Evolutionary conservation across 2,797 vertebrate species (phyloP).

Genomic region (Scyliorhinus canicula): DNA sequence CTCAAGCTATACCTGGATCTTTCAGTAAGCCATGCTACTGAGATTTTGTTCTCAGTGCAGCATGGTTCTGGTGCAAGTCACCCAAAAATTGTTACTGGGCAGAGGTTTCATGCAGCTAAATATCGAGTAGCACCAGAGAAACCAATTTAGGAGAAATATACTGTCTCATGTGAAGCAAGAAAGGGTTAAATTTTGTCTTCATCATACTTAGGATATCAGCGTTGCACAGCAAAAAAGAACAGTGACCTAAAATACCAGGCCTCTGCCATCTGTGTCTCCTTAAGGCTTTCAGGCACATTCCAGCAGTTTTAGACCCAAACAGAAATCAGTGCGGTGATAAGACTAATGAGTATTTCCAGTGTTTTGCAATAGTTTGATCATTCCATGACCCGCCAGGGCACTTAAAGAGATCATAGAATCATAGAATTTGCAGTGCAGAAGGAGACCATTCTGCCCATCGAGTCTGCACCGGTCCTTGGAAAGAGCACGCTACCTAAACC

Average conservation of each 20-base stretch:
- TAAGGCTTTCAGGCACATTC: neutral
- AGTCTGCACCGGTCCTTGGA: no score
- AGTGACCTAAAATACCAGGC: neutral
- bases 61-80: neutral
- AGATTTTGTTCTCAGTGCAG: neutral
- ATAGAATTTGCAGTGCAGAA: no score
- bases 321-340: neutral
- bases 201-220: neutral
- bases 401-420: neutral
- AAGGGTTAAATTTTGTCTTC: neutral
- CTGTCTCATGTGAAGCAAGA: neutral
- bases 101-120: neutral
- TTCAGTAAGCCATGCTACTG: neutral
- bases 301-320: neutral
- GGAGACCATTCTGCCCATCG: no score
- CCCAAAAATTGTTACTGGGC: neutral
- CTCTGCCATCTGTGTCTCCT: neutral
- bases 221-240: neutral
- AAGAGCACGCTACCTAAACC: no score
- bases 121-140: neutral
- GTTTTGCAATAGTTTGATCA: neutral
- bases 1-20: neutral
- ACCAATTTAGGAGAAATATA: neutral
- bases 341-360: neutral
- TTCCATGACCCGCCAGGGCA: neutral